These are phyloP conservation scores for Seriola dumerili DNA, from an alignment of 2,113 vertebrate species.

Conservation along the genomic window DNA sequence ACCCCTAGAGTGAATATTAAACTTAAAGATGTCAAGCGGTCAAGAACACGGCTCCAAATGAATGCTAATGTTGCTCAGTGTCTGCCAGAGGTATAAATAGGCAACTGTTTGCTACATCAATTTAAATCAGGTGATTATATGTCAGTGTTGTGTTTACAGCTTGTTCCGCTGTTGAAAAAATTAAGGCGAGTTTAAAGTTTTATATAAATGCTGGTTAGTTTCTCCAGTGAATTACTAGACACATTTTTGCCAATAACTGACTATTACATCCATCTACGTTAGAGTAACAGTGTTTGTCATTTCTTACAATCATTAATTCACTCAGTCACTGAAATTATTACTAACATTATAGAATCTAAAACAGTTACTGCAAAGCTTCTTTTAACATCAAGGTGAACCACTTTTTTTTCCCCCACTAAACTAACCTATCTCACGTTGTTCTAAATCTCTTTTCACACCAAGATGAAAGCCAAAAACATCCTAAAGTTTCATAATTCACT, in stretches of 20 bases:
- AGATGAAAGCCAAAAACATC: conserved; percentile 25
- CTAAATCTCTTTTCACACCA: not conserved
- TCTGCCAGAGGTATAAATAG: not conserved
- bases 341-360: not conserved
- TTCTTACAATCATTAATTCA: not conserved
- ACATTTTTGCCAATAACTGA: not conserved
- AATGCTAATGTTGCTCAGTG: not conserved
- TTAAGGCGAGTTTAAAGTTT: not conserved
- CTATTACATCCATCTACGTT: not conserved
- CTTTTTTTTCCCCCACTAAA: not conserved
- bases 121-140: not conserved
- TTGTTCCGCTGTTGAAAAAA: not conserved
- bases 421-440: not conserved
- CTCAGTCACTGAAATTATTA: not conserved
- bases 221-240: not conserved
- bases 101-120: not conserved
- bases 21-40: too few species aligned
- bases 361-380: not conserved
- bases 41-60: not conserved
- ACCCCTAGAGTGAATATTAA: too few species aligned
- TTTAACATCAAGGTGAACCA: not conserved
- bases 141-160: not conserved
- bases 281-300: not conserved
- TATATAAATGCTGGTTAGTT: not conserved
- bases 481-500: conserved; percentile 32